Conservation (phyloP, 1,140 invertebrate species). For the Yoshiicerus persimilis region DNA sequence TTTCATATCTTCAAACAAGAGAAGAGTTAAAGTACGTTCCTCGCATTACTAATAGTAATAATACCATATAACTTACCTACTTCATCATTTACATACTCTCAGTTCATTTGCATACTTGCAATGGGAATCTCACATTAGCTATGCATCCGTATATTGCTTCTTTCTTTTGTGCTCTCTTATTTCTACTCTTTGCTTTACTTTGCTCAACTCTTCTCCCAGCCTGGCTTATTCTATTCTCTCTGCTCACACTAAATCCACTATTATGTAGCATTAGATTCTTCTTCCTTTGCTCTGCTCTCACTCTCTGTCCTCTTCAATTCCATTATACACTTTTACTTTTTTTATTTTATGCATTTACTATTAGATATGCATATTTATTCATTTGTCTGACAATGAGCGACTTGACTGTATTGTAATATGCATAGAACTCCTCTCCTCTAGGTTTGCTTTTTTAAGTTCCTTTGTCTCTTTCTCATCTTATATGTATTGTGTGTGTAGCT, state of each 20-base stretch:
- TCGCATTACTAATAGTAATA: neutral
- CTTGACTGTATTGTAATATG: too few relatives aligned
- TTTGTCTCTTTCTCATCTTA: constrained; percentile 4
- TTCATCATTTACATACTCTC: constrained; percentile 24
- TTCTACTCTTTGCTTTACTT: neutral
- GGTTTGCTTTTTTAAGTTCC: neutral
- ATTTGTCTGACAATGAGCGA: neutral
- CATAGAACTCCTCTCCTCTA: neutral
- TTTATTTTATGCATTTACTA: neutral
- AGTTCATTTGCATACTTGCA: constrained; percentile 24
- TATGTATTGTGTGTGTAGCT: neutral
- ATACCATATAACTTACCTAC: neutral
- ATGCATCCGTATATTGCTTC: constrained; percentile 22
- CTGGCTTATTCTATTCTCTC: neutral
- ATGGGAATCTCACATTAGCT: constrained; percentile 31
- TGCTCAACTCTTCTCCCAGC: neutral
- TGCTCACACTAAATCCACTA: neutral
- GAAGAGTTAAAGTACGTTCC: neutral
- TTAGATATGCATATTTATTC: constrained; percentile 24
- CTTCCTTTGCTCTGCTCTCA: neutral
- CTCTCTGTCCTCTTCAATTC: neutral
- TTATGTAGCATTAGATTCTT: constrained; percentile 16
- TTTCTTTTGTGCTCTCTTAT: neutral
- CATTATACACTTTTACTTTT: constrained; percentile 23
- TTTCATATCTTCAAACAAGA: neutral